Percentiles rank a stretch among this genome's conserved stretches.
Conservation (phyloP, 1,140 invertebrate genomes). For the Parasteatoda tepidariorum region DNA sequence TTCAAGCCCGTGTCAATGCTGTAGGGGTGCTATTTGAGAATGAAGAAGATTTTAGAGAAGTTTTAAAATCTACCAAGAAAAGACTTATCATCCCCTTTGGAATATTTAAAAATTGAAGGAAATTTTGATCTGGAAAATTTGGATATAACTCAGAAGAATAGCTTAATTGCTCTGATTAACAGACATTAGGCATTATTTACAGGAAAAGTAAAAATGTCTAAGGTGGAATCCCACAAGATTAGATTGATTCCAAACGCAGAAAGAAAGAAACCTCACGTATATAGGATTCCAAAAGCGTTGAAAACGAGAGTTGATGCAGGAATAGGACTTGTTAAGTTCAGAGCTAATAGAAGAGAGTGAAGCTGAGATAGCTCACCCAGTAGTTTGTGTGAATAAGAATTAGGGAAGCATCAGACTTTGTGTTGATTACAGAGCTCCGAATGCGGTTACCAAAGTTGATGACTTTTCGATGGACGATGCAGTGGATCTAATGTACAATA, state of each 20-base stretch:
- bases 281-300: not conserved
- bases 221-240: not conserved
- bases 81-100: not conserved
- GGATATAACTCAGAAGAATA: not conserved
- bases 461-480: not conserved
- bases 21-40: slow-evolving; percentile 5
- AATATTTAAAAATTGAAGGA: not conserved
- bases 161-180: not conserved
- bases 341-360: not conserved
- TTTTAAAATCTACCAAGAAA: not conserved
- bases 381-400: slow-evolving; percentile 11
- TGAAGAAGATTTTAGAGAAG: slow-evolving; percentile 2
- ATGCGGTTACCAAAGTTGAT: slow-evolving; percentile 1
- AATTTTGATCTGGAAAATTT: not conserved
- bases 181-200: not conserved
- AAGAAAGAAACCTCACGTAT: slow-evolving; percentile 10
- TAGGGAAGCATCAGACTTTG: not conserved
- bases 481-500: not conserved
- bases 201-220: not conserved
- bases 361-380: not conserved
- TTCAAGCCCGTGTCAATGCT: not conserved
- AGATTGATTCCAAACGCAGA: not conserved
- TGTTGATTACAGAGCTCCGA: not conserved
- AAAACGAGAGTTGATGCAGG: not conserved
- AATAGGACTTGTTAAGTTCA: not conserved